Evolutionary conservation across 2,888 invertebrate genomes (phyloP), one percentile per base, ranked within the genome.

Genomic region (Ariolimax columbianus): DNA sequence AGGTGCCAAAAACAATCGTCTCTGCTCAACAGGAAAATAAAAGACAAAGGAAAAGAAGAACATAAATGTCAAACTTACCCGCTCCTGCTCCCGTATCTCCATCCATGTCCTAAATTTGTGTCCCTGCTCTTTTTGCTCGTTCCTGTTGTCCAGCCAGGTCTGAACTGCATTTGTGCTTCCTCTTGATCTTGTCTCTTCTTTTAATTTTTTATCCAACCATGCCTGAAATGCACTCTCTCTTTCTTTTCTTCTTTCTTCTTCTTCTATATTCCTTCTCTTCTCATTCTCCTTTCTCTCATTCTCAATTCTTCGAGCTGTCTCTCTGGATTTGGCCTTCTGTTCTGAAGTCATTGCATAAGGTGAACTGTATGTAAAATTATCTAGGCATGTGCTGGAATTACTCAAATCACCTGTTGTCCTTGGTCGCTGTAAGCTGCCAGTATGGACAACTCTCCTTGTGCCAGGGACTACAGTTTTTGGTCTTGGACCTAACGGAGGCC

Each of bases 291-390:
- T 87, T 77, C 85, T 89, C 70, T 89, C 87, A 73, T 89, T 88
- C 82, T 92, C 92, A 23, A 47, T 75, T 30, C 66, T 63, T 72
- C 75, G 73, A n/a, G 88, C 89, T 77, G 89, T 85, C 72, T 91
- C 87, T 78, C 89, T 87, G 75, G 88, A 86, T 30, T 86, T 77
- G 68, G 91, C 87, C 83, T 92, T 92, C 79, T 92, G 89, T 43
- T 91, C 87, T 0, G 89, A 88, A 3, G 91, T 89, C 88, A 93
- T 86, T 40, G 90, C 93, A 88, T 93, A 93, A 4, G 93, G 93
- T 17, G 93, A 93, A 75, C 83, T 88, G 85, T 93, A 93, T 75
- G 84, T 78, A 86, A 90, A 92, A 80, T 89, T 86, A 36, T 88
- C 85, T 38, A 89, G 85, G 23, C 83, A 77, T 19, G 88, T 83